phyloP scores from a whole-genome alignment of 2,888 invertebrate species.

The Idaea biselata region DNA sequence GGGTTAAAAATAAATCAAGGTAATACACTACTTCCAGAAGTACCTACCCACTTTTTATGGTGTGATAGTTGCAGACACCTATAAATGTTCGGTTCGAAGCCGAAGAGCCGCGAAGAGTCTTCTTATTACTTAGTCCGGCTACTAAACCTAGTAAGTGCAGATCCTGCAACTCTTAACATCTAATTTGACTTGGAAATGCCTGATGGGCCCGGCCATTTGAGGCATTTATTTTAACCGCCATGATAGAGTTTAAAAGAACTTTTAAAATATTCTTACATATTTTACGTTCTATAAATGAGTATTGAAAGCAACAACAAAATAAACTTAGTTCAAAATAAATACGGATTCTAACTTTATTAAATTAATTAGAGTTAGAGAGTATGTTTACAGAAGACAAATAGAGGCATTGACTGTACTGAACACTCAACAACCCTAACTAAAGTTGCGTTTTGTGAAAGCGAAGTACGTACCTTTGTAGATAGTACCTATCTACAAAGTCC shows the following conservation, averaged over 20 bases:
- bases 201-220: not conserved
- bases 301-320: conserved; percentile 7
- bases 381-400: conserved; percentile 11
- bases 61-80: too few relatives aligned
- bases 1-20: too few relatives aligned
- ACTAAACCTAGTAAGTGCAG: too few relatives aligned
- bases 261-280: not conserved
- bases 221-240: not conserved
- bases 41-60: too few relatives aligned
- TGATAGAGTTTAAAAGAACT: not conserved
- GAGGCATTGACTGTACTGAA: not conserved
- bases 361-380: conserved; percentile 16
- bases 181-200: not conserved
- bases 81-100: too few relatives aligned
- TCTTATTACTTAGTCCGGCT: too few relatives aligned
- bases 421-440: not conserved
- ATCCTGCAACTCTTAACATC: not conserved
- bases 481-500: not conserved
- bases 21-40: too few relatives aligned
- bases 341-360: conserved; percentile 16
- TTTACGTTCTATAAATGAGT: not conserved
- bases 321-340: conserved; percentile 14
- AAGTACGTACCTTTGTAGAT: too few relatives aligned
- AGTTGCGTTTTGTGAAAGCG: not conserved
- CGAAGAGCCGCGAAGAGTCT: too few relatives aligned